phyloP scores from a whole-genome alignment of 2,888 invertebrate species.

The Teinopalpus imperialis region DNA sequence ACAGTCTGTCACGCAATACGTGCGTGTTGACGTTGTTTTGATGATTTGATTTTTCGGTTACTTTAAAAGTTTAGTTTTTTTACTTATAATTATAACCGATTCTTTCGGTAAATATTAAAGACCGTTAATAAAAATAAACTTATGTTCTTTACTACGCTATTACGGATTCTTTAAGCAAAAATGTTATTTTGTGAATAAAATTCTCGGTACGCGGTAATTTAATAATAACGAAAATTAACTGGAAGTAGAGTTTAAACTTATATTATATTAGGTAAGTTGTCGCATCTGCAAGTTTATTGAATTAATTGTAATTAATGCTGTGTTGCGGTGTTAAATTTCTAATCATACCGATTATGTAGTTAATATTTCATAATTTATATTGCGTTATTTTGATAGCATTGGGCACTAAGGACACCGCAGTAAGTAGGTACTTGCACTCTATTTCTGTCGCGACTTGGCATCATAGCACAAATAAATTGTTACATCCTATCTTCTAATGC shows the following conservation, averaged over 20 bases:
- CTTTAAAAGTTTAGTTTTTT: background rate
- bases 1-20: slow-evolving; percentile 8
- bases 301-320: background rate
- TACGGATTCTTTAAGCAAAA: slow-evolving; percentile 4
- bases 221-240: too few species aligned
- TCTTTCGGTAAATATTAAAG: too few species aligned
- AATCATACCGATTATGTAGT: background rate
- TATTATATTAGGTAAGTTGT: slow-evolving; percentile 17
- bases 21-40: slow-evolving; percentile 8
- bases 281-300: background rate
- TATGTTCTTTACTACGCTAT: background rate
- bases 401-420: background rate
- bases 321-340: slow-evolving; percentile 13
- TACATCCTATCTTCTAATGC: slow-evolving; percentile 10
- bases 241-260: too few species aligned
- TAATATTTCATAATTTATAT: slow-evolving; percentile 13
- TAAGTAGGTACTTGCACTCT: slow-evolving; percentile 13
- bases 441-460: slow-evolving; percentile 19
- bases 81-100: background rate
- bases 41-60: background rate
- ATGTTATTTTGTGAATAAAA: slow-evolving; percentile 14
- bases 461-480: background rate
- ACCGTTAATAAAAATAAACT: background rate
- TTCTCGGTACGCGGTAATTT: background rate
- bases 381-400: slow-evolving; percentile 12